These are phyloP conservation scores for Azemiops feae DNA, from an alignment of 2,113 vertebrate genomes.

Conservation along the genomic window DNA sequence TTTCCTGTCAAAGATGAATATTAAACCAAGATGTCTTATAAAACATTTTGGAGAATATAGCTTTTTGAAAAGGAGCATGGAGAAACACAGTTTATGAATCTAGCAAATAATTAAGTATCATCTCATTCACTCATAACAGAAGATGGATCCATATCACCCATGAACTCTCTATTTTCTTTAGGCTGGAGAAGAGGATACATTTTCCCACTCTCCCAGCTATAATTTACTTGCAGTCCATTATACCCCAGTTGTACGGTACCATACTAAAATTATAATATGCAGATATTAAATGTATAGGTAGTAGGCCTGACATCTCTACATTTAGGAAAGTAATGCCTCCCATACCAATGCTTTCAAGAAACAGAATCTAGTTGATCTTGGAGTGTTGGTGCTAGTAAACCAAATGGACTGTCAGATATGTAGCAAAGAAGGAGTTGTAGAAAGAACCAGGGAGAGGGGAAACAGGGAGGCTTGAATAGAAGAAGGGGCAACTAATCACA, in stretches of 20 bases:
- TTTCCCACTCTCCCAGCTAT: neutral
- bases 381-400: neutral
- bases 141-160: neutral
- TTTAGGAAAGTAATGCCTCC: neutral
- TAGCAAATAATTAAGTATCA: neutral
- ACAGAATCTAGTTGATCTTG: neutral
- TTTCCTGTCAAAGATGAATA: neutral
- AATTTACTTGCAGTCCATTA: neutral
- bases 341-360: neutral
- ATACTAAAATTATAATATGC: neutral
- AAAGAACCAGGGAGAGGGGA: neutral
- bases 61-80: neutral
- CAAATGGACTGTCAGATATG: neutral
- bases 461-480: neutral
- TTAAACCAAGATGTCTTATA: conserved; percentile 19
- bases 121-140: neutral
- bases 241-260: neutral
- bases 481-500: neutral
- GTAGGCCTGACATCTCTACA: neutral
- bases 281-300: neutral
- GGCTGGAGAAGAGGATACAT: neutral
- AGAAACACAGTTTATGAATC: neutral
- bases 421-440: neutral
- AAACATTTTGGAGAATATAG: neutral
- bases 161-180: neutral